Percentiles rank a stretch among this genome's conserved stretches.
Conservation (phyloP, 2,888 invertebrate genomes). For the Apotomis capreana region DNA sequence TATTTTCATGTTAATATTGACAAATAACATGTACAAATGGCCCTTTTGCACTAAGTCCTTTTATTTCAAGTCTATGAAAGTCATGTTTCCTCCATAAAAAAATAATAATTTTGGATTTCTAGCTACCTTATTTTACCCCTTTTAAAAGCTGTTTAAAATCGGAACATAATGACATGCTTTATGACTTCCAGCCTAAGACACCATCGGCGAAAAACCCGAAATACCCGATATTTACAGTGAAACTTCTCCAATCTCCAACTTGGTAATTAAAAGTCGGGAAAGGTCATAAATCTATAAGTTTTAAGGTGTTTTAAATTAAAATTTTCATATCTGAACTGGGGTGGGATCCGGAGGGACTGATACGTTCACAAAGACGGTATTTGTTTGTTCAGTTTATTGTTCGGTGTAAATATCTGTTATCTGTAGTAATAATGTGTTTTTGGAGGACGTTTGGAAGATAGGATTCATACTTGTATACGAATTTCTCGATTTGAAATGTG, state of each 20-base stretch:
- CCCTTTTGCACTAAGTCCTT: no score
- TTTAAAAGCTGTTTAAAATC: background rate
- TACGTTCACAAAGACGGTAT: slow-evolving; percentile 20
- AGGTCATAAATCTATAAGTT: slow-evolving; percentile 69
- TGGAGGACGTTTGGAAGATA: background rate
- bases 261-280: slow-evolving; percentile 47
- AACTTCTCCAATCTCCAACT: slow-evolving; percentile 45
- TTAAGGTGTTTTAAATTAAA: slow-evolving; percentile 73
- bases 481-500: no score
- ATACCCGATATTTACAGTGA: slow-evolving; percentile 44
- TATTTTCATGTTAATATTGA: no score
- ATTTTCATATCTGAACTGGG: slow-evolving; percentile 54
- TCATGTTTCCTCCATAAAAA: no score
- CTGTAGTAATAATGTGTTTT: background rate
- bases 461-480: no score
- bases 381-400: slow-evolving; percentile 14
- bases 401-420: slow-evolving; percentile 8
- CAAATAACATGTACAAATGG: no score
- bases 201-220: slow-evolving; percentile 18
- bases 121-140: background rate
- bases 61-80: no score
- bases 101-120: no score
- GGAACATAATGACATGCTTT: slow-evolving; percentile 18
- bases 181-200: slow-evolving; percentile 4
- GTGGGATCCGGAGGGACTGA: slow-evolving; percentile 23